phyloP scores from a whole-genome alignment of 2,113 vertebrate species.

The Coreoperca whiteheadi region DNA sequence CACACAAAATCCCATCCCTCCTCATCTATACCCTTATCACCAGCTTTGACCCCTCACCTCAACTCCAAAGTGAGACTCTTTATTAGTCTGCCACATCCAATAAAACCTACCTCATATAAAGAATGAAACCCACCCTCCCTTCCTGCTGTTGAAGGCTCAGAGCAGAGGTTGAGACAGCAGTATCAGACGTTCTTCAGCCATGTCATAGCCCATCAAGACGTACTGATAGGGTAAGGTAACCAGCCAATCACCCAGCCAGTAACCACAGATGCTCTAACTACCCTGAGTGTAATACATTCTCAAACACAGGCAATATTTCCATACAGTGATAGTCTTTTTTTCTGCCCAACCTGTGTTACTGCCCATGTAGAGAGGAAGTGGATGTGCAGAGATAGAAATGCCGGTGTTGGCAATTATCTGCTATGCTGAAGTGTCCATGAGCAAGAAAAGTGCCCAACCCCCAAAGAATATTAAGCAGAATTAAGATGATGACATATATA shows the following conservation, averaged over 20 bases:
- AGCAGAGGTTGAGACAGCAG: conserved; percentile 59
- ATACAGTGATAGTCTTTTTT: background rate
- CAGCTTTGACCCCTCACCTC: conserved; percentile 76
- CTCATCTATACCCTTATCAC: conserved; percentile 73
- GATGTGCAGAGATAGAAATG: background rate
- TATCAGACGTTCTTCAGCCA: conserved; percentile 51
- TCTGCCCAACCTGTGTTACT: background rate
- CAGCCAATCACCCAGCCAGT: conserved; percentile 7
- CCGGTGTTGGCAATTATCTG: no score
- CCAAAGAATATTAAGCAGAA: no score
- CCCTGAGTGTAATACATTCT: background rate
- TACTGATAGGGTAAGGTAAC: conserved; percentile 14
- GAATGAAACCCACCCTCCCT: conserved; percentile 61
- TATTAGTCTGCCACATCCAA: conserved; percentile 82
- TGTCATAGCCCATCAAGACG: conserved; percentile 41
- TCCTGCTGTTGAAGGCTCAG: conserved; percentile 53
- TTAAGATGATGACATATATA: background rate
- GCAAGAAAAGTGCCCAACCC: no score
- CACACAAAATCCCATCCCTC: conserved; percentile 37
- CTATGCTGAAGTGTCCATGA: no score
- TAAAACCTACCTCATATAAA: conserved; percentile 72
- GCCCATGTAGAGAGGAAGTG: background rate
- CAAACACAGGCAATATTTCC: background rate
- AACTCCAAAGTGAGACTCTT: conserved; percentile 73
- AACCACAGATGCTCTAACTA: conserved; percentile 15